Evolutionary conservation across 2,797 vertebrate species (phyloP).

Genomic region (Melanotaenia trifasciata): DNA sequence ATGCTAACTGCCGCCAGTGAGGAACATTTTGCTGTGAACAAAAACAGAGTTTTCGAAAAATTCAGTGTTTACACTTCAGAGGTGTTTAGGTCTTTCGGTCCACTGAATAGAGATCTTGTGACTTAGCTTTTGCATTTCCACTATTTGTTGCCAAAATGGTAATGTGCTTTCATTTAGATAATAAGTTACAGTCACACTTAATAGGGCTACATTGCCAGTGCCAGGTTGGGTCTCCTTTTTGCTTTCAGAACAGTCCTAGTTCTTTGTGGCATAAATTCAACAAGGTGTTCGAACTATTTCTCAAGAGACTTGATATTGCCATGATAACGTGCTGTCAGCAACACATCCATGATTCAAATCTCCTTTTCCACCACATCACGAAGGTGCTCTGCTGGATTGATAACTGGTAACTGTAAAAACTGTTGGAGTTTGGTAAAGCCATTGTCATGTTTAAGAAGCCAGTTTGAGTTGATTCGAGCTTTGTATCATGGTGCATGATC

Average conservation of each 20-base stretch:
- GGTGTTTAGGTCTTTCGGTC: neutral
- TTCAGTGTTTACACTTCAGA: neutral
- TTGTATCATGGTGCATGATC: no score
- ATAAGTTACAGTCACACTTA: no score
- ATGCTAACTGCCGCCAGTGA: conserved; percentile 48
- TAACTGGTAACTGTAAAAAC: no score
- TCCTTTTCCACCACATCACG: no score
- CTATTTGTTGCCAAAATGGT: neutral
- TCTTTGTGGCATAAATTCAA: neutral
- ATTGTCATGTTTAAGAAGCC: no score
- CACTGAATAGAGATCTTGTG: neutral
- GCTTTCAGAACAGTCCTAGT: neutral
- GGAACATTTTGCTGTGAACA: conserved; percentile 30
- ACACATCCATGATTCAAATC: no score
- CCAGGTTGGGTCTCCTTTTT: neutral
- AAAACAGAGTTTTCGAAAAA: conserved; percentile 26
- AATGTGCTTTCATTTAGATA: neutral
- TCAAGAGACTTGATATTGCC: no score
- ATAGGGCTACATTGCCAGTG: neutral
- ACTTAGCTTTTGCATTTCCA: neutral
- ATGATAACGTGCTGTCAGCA: no score
- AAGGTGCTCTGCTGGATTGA: no score
- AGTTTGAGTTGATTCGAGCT: no score
- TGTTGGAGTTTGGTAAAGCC: no score
- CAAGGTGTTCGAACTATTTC: no score